Conservation (phyloP, 2,888 invertebrate species). For the Tipula lateralis region DNA sequence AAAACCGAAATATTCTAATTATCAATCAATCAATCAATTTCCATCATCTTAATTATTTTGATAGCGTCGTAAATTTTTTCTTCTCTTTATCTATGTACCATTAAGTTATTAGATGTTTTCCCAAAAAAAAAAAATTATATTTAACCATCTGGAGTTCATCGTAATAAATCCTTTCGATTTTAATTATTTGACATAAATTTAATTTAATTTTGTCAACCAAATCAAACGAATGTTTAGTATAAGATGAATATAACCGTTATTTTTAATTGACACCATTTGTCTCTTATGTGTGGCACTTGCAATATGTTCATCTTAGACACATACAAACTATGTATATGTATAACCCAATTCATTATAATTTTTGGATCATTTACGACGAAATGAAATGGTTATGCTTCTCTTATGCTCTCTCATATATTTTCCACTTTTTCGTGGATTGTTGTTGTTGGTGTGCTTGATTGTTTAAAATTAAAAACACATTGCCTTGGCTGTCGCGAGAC, state of each 20-base stretch:
- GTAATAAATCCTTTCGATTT: not conserved
- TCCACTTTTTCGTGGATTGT: not conserved
- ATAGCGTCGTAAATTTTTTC: not conserved
- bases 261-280: slow-evolving; percentile 24
- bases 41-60: not conserved
- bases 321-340: not conserved
- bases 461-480: not conserved
- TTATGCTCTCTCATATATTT: not conserved
- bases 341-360: slow-evolving; percentile 3
- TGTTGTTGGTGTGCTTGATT: not conserved
- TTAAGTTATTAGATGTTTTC: not conserved
- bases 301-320: not conserved
- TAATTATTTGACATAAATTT: slow-evolving; percentile 19
- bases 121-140: not conserved
- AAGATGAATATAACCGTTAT: not conserved
- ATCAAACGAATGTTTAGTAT: not conserved
- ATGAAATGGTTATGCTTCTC: too few relatives aligned
- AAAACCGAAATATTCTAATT: not conserved
- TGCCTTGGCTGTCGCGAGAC: not conserved
- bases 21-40: slow-evolving; percentile 12
- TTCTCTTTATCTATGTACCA: not conserved
- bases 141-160: not conserved
- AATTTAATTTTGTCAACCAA: slow-evolving; percentile 24
- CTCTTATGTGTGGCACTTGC: slow-evolving; percentile 15
- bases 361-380: not conserved